phyloP scores from a whole-genome alignment of 1,140 invertebrate genomes.

The Triops cancriformis region DNA sequence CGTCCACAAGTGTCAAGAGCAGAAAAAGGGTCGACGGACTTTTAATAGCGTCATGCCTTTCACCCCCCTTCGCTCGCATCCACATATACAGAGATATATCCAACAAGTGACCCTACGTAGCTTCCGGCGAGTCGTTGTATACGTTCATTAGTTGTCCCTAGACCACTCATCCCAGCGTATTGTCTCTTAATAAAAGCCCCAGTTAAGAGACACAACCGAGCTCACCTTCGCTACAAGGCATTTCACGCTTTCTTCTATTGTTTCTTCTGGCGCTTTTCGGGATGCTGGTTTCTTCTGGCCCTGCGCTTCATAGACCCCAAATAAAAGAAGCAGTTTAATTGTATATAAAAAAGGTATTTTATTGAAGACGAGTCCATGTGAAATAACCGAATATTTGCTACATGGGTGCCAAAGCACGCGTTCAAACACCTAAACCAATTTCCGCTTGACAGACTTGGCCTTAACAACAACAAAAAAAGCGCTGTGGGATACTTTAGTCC shows the following conservation, averaged over 20 bases:
- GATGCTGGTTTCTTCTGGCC: too few relatives aligned
- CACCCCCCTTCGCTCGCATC: not conserved
- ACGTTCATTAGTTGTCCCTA: not conserved
- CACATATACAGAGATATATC: not conserved
- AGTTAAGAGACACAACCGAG: not conserved
- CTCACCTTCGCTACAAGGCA: not conserved
- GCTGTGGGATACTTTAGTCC: not conserved
- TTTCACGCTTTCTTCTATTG: not conserved
- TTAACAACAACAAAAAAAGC: not conserved
- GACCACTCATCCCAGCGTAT: not conserved
- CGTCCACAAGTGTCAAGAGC: not conserved
- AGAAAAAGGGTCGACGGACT: not conserved
- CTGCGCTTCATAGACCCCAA: too few relatives aligned
- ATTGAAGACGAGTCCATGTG: not conserved
- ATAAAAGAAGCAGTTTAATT: too few relatives aligned
- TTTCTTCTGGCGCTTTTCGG: not conserved
- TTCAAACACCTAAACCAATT: slow-evolving; percentile 11
- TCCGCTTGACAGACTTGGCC: not conserved
- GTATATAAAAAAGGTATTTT: not conserved
- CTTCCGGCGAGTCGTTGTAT: not conserved
- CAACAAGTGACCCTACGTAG: not conserved
- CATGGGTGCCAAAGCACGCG: not conserved
- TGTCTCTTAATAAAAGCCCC: not conserved
- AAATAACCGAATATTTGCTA: slow-evolving; percentile 8
- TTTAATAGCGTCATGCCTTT: not conserved